Base-by-base conservation (phyloP, 2,797 vertebrate genomes). In the Sebastes paucispinis region DNA sequence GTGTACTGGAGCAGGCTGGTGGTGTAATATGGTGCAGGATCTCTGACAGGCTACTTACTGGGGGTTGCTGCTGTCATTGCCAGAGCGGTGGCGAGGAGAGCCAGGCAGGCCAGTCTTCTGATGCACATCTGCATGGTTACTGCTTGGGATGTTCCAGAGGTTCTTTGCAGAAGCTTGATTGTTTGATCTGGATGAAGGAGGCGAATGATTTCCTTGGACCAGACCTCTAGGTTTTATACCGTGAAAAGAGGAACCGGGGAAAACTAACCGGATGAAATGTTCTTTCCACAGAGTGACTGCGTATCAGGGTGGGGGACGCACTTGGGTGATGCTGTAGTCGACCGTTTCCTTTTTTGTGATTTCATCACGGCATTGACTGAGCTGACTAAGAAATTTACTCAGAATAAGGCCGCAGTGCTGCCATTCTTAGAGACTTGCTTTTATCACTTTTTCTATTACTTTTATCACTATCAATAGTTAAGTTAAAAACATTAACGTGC, bases 231-330 rank as follows among this genome's bases (percentile, higher is more conserved):
- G 6, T 85, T 94, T 94, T 93, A 93, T 89, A 43, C 6, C 0
- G 4, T 22, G 5, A 91, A 94, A 95, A 88, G 79, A 88, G 93
- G 95, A 93, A 94, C 64, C 22, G 2, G 11, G 29, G 2, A 1
- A 9, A 68, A 25, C 22, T 14, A 20, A 64, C 60, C 70, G 32
- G 71, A 89, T 77, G 74, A 32, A 73, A 6, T 11, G 13, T 71
- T 3, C 14, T 69, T 72, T 62, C 11, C 10, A 10, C 13, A 18
- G 3, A 5, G 1, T 50, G 34, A 58, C 73, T 76, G 72, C 22
- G 47, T 54, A 3, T 47, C 31, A 31, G 77, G 54, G 36, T 20
- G 70, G 57, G 16, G 36, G 69, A 73, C 0, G 1, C 25, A 47
- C 6, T 32, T 9, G 29, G 29, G 20, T 47, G 52, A 67, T 24